Evolutionary conservation across 2,888 invertebrate genomes (phyloP), one percentile per base, ranked within the genome.

Genomic region (Poecilus cupreus): DNA sequence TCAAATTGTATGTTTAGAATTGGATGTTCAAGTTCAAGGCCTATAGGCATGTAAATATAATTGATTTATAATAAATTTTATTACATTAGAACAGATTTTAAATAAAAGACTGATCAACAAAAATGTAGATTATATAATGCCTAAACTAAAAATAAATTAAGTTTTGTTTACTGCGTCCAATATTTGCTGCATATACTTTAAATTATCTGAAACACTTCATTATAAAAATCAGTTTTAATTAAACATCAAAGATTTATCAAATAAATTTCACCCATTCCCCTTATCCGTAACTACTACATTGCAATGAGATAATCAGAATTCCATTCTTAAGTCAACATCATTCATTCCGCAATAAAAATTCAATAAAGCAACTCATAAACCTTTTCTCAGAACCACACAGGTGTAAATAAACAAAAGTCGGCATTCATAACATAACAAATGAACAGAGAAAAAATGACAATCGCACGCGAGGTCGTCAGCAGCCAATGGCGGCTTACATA

Each of bases 331-430:
- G 4, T 32, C 32, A 32, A 32, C 32, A 13, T 51, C 51, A 13
- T 51, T 51, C 51, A 51, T 18, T 4, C n/a, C 24, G n/a, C 13
- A 26, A 32, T 16, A 68, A 68, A 68, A 68, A 68, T 32, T 39
- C 64, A 68, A 68, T 68, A 10, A 13, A 46, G n/a, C n/a, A 24
- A 24, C 60, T 11, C 51, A 18, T 51, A 51, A 51, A 18, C 18
- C 64, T 11, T 54, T 32, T 54, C 11, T 54, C 54, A 54, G 54
- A n/a, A n/a, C n/a, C n/a, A n/a, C 54, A 60, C 51, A 51, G 64
- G 64, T 68, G 64, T 68, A 68, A 68, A 68, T 64, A 64, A 64
- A 64, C 64, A 64, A 68, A 68, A 60, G 60, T 20, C 60, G 37
- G 10, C 16, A 18, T 68, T 37, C 64, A 37, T 32, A 68, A 32